Base-by-base conservation (phyloP, 2,797 vertebrate genomes). In the Sebastes diploproa region DNA sequence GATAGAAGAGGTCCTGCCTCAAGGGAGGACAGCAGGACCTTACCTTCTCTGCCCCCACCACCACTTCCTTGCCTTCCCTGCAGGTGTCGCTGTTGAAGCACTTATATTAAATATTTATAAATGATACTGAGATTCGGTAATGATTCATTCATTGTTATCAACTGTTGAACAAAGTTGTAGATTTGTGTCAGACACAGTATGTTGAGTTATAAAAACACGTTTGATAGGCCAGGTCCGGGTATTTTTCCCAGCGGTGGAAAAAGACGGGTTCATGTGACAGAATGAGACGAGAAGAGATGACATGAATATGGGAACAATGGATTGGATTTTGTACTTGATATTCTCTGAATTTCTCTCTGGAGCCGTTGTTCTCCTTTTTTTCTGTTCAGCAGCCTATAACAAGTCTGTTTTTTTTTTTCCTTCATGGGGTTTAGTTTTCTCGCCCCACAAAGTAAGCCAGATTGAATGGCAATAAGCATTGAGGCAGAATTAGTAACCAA, bases 401-500 rank as follows among this genome's bases (percentile, higher is more conserved):
- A 84, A 75, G 69, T 42, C 65, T 81, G 65, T 82, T 79, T 82
- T 79, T 82, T 82, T 36, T 81, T 81, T 76, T 72, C 72, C 67
- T 82, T 54, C 67, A 62, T 54, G 61, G 55, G 75, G 59, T 81
- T 87, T 72, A 78, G 68, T 82, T 10, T 64, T 32, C 56, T 66
- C 62, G 76, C 71, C 25, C 23, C 22, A 73, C 56, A 71, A 79
- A 91, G 58, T 84, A 60, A 81, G 36, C 78, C 70, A 56, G 68
- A 72, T 30, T 81, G 83, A 85, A 90, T 84, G 50, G 60, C 75
- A 84, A 78, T 81, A 80, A 83, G 70, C 67, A 66, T 22, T 32
- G 29, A 82, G 77, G 46, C 64, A 78, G 61, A 82, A 82, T 87
- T 87, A 87, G 83, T 84, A 82, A 87, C 66, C 79, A 77, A 72